phyloP scores from a whole-genome alignment of 2,888 invertebrate species.

The Neocrepidodera transversa region DNA sequence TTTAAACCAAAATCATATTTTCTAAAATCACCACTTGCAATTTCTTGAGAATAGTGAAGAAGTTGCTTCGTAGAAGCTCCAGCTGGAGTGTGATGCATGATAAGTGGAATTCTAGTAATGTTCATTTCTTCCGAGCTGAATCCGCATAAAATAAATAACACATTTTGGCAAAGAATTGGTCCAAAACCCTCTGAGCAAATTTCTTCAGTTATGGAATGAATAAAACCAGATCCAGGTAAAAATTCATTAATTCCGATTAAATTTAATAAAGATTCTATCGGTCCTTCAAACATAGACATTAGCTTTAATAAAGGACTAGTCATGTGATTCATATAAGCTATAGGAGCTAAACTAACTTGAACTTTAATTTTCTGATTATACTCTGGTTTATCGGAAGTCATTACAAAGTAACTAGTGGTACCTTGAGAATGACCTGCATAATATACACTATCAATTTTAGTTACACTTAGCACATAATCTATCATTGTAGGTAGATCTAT shows the following conservation, averaged over 20 bases:
- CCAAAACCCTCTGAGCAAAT: constrained; percentile 23
- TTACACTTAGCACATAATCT: constrained; percentile 69
- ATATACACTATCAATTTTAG: constrained; percentile 68
- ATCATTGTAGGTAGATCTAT: constrained; percentile 83
- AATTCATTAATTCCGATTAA: constrained; percentile 66
- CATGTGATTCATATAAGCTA: constrained; percentile 69
- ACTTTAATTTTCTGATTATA: constrained; percentile 72
- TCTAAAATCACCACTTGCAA: constrained; percentile 58
- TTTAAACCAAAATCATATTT: constrained; percentile 63
- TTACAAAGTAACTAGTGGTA: constrained; percentile 72
- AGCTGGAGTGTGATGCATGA: constrained; percentile 50
- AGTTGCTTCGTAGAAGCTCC: constrained; percentile 69
- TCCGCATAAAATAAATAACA: constrained; percentile 52
- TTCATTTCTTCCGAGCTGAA: constrained; percentile 54
- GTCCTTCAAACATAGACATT: constrained; percentile 42
- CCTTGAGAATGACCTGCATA: constrained; percentile 81
- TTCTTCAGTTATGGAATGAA: constrained; percentile 44
- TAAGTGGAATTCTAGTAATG: constrained; percentile 45
- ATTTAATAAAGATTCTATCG: constrained; percentile 36
- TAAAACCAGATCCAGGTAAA: constrained; percentile 65
- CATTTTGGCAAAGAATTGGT: constrained; percentile 49
- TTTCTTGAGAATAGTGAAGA: constrained; percentile 75
- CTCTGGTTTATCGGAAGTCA: constrained; percentile 69
- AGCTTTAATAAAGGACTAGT: constrained; percentile 51
- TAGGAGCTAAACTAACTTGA: constrained; percentile 74